Base-by-base conservation (phyloP, 2,113 vertebrate genomes). In the Solea senegalensis region DNA sequence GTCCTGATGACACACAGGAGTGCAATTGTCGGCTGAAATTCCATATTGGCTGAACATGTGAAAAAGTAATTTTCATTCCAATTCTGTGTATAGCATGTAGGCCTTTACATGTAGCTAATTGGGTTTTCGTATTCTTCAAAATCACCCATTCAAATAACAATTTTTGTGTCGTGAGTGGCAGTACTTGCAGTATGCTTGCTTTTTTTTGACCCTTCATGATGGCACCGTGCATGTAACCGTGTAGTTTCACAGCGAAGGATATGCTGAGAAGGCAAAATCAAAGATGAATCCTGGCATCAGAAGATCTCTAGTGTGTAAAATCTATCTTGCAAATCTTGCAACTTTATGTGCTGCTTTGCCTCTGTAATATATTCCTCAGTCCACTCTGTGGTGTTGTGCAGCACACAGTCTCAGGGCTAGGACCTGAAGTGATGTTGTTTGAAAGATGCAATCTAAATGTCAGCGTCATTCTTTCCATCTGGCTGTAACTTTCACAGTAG, bases 301-400 rank as follows among this genome's bases (percentile, higher is more conserved):
- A 65, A 62, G 48, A 82, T 86, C 77, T 76, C 65, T 34, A 43
- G 66, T 77, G 82, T 74, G 72, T 46, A 51, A 80, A 84, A 90
- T 82, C 68, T 73, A 83, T n/a, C n/a, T n/a, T n/a, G 83, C 81
- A 56, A 83, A 78, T 86, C 69, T 51, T 44, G 72, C 72, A 89
- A 74, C 77, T 85, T 85, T 74, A 74, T 82, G 72, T 69, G 70
- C 49, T 76, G 73, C 56, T 68, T 66, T 78, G 44, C 55, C 57
- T 51, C 58, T 46, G 34, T 76, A 74, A 85, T 80, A 55, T 69
- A 80, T 80, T 71, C 66, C 63, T 73, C 71, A 72, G 69, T 80
- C 80, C 81, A 59, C 44, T 12, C 66, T 73, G 45, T 53, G 14
- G 26, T 69, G 50, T 58, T 78, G 62, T 73, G 83, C 52, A 69